Evolutionary conservation across 1,140 invertebrate species (phyloP).

Genomic region (Sycophaga agraensis): DNA sequence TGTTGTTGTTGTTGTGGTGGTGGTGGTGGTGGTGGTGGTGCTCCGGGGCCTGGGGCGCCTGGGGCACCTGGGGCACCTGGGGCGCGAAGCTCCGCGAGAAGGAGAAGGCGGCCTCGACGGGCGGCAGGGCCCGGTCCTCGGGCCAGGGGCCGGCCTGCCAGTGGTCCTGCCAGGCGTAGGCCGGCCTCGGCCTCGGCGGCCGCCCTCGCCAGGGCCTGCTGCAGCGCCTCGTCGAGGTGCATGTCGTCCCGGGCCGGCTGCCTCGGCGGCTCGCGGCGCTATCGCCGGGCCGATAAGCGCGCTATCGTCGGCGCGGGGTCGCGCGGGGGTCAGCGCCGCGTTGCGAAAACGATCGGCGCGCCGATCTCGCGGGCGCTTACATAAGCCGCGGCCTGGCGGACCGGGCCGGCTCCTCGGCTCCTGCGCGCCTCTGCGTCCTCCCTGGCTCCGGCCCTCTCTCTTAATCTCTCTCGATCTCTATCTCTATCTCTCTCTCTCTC

Average conservation of each 20-base stretch:
- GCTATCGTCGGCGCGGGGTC: background rate
- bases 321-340: too few relatives aligned
- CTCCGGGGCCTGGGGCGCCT: background rate
- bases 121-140: constrained; percentile 42
- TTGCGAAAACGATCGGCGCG: too few relatives aligned
- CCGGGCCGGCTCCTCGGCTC: too few relatives aligned
- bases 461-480: too few relatives aligned
- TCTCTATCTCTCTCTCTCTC: too few relatives aligned
- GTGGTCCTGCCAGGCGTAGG: background rate
- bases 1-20: too few relatives aligned
- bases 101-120: constrained; percentile 48
- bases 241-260: background rate
- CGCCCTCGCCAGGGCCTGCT: background rate
- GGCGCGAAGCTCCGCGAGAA: constrained; percentile 45
- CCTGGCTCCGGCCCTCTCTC: too few relatives aligned
- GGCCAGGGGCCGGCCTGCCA: background rate
- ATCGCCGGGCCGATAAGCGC: too few relatives aligned
- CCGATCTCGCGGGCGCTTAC: too few relatives aligned
- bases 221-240: constrained; percentile 23
- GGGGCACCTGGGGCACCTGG: background rate
- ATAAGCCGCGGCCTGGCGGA: too few relatives aligned
- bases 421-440: too few relatives aligned
- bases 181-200: background rate
- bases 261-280: background rate
- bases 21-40: too few relatives aligned